Conservation (phyloP, 2,797 vertebrate genomes). For the Cossypha caffra region DNA sequence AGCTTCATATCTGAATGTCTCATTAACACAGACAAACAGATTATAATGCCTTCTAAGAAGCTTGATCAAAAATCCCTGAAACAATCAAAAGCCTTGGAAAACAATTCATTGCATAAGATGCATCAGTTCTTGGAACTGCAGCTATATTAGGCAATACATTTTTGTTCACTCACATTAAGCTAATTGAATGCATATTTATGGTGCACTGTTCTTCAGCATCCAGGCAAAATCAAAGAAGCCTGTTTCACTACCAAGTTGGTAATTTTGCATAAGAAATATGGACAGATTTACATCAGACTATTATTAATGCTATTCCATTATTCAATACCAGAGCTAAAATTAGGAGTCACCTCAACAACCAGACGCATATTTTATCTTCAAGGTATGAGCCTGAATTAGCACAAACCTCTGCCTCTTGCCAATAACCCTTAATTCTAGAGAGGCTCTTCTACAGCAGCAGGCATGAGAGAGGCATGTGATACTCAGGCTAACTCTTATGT, state of each 20-base stretch:
- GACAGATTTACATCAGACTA: background rate
- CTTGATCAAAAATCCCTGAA: conserved; percentile 22
- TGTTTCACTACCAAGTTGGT: background rate
- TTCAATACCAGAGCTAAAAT: conserved; percentile 46
- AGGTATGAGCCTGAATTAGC: conserved; percentile 6
- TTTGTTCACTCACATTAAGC: conserved; percentile 23
- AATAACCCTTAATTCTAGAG: background rate
- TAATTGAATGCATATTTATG: conserved; percentile 56
- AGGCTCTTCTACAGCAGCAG: background rate
- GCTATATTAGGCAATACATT: background rate
- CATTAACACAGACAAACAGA: background rate
- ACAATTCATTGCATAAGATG: conserved; percentile 3
- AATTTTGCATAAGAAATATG: conserved; percentile 13
- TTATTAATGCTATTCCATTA: conserved; percentile 42
- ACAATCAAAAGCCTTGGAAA: background rate
- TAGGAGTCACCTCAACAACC: conserved; percentile 28
- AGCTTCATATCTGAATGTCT: background rate
- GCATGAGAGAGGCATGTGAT: background rate
- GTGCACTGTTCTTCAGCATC: background rate
- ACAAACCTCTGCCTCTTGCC: background rate
- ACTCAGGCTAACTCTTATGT: background rate
- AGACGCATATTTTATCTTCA: conserved; percentile 16
- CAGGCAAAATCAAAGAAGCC: conserved; percentile 7
- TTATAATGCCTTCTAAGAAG: background rate
- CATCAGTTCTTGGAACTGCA: conserved; percentile 29